Conservation (phyloP, 2,113 vertebrate genomes). For the Leptosomus discolor region DNA sequence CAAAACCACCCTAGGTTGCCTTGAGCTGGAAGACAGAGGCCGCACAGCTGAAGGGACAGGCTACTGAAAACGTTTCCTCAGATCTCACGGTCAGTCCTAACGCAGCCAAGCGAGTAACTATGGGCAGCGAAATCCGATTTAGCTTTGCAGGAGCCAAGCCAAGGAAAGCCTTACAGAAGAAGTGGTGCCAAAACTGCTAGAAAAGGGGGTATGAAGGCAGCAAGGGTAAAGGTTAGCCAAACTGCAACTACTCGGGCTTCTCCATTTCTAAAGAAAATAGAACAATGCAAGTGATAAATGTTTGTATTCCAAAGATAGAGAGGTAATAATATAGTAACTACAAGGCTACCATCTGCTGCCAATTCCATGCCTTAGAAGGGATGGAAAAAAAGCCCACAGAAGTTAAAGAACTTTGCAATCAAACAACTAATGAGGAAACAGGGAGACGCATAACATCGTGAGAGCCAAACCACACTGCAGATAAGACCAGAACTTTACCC, state of each 20-base stretch:
- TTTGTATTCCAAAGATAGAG: not conserved
- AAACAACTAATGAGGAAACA: conserved; percentile 26
- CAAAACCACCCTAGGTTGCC: too few relatives aligned
- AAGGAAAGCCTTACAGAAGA: not conserved
- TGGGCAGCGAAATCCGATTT: not conserved
- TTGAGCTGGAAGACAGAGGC: too few relatives aligned
- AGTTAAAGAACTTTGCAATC: conserved; percentile 19
- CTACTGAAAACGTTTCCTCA: not conserved
- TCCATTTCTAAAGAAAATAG: not conserved
- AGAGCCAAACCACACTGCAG: not conserved
- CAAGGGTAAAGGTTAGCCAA: not conserved
- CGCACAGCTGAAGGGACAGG: not conserved
- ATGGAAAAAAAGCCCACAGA: conserved; percentile 49
- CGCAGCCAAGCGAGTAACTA: not conserved
- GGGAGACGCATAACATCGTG: not conserved
- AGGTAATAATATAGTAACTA: not conserved
- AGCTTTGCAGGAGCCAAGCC: not conserved
- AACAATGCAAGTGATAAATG: not conserved
- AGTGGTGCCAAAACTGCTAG: not conserved
- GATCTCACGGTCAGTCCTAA: not conserved
- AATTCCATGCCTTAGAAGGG: conserved; percentile 41
- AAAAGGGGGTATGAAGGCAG: not conserved
- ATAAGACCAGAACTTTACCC: conserved; percentile 25
- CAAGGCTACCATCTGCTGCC: not conserved
- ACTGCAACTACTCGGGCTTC: not conserved